phyloP scores from a whole-genome alignment of 2,113 vertebrate species.

The Perca flavescens region DNA sequence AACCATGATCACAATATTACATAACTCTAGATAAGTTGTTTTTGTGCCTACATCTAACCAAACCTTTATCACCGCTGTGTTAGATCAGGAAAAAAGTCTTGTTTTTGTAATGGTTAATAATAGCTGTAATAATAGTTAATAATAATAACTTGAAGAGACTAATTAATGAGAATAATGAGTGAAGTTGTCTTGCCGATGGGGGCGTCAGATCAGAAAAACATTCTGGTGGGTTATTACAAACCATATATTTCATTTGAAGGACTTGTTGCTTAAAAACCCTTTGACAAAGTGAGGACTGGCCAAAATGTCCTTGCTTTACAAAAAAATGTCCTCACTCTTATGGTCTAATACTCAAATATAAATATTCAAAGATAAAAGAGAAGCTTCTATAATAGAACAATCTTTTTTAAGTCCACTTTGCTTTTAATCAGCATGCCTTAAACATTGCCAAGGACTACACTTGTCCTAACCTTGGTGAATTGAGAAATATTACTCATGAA shows the following conservation, averaged over 20 bases:
- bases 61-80: background rate
- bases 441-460: background rate
- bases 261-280: background rate
- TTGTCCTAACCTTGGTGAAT: background rate
- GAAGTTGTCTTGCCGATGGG: background rate
- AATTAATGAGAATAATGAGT: background rate
- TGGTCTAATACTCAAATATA: background rate
- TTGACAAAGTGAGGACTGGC: background rate
- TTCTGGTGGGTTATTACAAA: background rate
- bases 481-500: background rate
- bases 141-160: background rate
- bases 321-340: background rate
- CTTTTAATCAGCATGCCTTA: background rate
- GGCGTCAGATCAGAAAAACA: background rate
- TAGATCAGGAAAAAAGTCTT: background rate
- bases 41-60: background rate
- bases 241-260: background rate
- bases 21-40: background rate
- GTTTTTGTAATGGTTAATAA: background rate
- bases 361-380: background rate
- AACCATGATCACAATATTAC: background rate
- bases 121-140: background rate
- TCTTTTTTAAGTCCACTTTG: background rate
- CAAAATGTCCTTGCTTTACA: background rate
- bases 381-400: background rate